phyloP scores from a whole-genome alignment of 2,888 invertebrate species.

The Scaptodrosophila latifasciaeformis region DNA sequence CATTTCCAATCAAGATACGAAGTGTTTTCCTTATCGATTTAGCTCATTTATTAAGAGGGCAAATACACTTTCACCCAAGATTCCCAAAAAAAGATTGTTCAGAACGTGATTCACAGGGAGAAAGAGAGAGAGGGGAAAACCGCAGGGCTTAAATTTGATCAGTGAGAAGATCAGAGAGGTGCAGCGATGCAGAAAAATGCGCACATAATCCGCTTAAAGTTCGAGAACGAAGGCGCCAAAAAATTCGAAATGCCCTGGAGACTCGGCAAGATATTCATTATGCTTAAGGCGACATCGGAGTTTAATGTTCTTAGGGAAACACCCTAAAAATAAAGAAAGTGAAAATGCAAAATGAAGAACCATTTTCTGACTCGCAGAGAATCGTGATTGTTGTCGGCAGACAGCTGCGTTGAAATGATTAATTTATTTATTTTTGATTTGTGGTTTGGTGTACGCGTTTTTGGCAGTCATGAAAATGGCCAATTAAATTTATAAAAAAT shows the following conservation, averaged over 20 bases:
- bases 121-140: no score
- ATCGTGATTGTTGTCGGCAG: background rate
- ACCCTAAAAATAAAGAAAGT: background rate
- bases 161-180: slow-evolving; percentile 30
- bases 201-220: slow-evolving; percentile 54
- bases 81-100: no score
- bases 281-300: slow-evolving; percentile 38
- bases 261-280: slow-evolving; percentile 4
- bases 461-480: no score
- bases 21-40: no score
- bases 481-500: no score
- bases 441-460: no score
- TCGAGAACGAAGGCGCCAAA: slow-evolving; percentile 13
- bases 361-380: background rate
- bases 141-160: slow-evolving; percentile 32
- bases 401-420: background rate
- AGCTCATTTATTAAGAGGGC: no score
- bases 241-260: background rate
- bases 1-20: no score
- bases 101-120: no score
- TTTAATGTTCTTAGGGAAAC: slow-evolving; percentile 41
- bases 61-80: no score
- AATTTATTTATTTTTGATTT: no score
- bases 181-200: slow-evolving; percentile 49
- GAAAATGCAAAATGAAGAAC: background rate